These are phyloP conservation scores for Limonius californicus DNA, from an alignment of 1,140 invertebrate genomes.

Conservation along the genomic window DNA sequence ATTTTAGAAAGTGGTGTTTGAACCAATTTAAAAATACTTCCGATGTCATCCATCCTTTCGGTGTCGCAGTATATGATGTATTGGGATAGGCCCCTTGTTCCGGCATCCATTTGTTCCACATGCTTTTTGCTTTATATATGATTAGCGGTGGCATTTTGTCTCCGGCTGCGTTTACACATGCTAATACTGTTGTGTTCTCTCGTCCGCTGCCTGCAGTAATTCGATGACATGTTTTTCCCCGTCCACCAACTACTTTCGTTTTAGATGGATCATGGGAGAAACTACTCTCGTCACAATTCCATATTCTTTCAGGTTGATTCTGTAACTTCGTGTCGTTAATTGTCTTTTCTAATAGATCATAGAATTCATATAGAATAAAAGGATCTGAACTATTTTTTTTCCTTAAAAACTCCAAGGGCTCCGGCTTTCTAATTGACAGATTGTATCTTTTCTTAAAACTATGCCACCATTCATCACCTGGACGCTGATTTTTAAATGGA, in stretches of 20 bases:
- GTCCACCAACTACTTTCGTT: background rate
- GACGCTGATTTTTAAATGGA: conserved; percentile 24
- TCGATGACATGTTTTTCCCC: background rate
- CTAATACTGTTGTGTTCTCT: background rate
- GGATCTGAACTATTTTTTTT: conserved; percentile 26
- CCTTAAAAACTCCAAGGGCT: background rate
- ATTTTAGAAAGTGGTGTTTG: background rate
- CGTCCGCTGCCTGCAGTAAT: background rate
- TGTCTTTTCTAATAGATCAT: conserved; percentile 18
- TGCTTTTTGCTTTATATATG: background rate
- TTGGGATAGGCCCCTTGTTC: background rate
- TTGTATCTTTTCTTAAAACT: conserved; percentile 18
- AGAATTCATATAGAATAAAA: conserved; percentile 35
- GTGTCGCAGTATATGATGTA: too few relatives aligned
- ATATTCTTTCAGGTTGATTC: background rate
- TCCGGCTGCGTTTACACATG: background rate
- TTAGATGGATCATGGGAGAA: background rate
- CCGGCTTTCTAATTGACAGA: background rate
- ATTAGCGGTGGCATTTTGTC: background rate
- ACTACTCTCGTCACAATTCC: background rate
- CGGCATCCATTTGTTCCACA: background rate
- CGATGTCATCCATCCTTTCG: too few relatives aligned
- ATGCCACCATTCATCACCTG: conserved; percentile 22
- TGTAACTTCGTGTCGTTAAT: background rate
- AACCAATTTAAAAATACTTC: too few relatives aligned